Conservation (phyloP, 2,113 vertebrate species). For the Xenotilapia caudafasciata region DNA sequence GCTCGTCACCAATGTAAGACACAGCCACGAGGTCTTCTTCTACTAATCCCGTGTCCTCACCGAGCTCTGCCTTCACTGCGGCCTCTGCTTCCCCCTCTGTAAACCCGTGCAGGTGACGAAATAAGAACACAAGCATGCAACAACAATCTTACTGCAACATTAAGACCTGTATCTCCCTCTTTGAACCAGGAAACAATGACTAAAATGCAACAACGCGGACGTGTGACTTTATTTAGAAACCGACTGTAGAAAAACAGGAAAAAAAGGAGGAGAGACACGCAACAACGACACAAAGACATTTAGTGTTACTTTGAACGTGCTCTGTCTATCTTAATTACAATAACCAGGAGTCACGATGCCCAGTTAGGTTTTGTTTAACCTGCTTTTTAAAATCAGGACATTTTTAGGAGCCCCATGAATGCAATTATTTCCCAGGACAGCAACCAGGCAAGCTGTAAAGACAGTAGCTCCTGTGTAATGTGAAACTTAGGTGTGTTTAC, state of each 20-base stretch:
- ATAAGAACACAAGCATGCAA: neutral
- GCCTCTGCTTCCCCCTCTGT: constrained; percentile 53
- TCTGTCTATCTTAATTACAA: neutral
- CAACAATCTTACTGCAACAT: neutral
- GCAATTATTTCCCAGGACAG: neutral
- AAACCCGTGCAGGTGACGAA: neutral
- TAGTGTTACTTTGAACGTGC: neutral
- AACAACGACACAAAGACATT: neutral
- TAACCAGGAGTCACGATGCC: neutral
- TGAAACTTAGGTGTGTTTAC: constrained; percentile 54
- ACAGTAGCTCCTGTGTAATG: neutral
- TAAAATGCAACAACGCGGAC: neutral
- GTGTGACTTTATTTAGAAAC: neutral
- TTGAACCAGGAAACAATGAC: neutral
- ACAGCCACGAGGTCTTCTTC: constrained; percentile 92
- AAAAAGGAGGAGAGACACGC: neutral
- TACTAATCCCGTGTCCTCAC: constrained; percentile 82
- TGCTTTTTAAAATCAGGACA: neutral
- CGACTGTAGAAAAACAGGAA: neutral
- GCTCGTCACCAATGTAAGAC: constrained; percentile 90
- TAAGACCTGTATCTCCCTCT: neutral
- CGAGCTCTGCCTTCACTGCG: constrained; percentile 73
- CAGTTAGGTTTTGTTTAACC: neutral
- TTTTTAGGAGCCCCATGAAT: neutral
- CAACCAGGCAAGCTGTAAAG: neutral